A percentile compares a stretch with the other conserved stretches of the same genome.
Conservation (phyloP, 1,140 invertebrate species). For the Archivesica marissinica region DNA sequence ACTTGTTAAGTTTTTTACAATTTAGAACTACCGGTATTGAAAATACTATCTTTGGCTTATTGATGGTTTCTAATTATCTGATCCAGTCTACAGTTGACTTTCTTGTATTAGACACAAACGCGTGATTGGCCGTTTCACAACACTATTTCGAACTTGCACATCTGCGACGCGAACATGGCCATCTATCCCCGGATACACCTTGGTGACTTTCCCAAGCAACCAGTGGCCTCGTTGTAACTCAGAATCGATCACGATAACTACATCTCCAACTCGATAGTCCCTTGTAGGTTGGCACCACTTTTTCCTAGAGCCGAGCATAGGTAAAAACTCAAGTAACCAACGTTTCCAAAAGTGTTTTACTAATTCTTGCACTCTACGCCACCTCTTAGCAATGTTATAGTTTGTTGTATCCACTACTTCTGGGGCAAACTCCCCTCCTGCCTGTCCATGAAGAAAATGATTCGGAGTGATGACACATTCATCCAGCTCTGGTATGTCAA, state of each 20-base stretch:
- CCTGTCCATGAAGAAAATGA: conserved; percentile 46
- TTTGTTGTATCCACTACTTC: neutral
- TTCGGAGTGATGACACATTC: conserved; percentile 15
- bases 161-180: neutral
- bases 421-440: conserved; percentile 18
- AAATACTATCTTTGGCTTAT: no score
- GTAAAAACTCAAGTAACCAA: conserved; percentile 46
- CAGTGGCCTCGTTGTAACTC: conserved; percentile 12
- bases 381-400: conserved; percentile 15
- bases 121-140: conserved; percentile 3
- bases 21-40: no score
- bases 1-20: no score
- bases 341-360: conserved; percentile 57
- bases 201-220: neutral
- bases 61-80: no score
- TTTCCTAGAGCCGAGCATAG: neutral
- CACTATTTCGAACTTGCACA: neutral
- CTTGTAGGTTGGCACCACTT: conserved; percentile 20
- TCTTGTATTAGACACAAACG: neutral
- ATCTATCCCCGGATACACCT: neutral
- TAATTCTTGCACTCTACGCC: conserved; percentile 50
- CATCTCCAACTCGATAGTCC: conserved; percentile 39
- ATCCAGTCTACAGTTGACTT: no score
- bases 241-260: conserved; percentile 24
- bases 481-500: conserved; percentile 40